Percentiles rank a stretch among this genome's conserved stretches.
Evolutionary conservation across 2,113 vertebrate genomes (phyloP).

Genomic region (Ophiodon elongatus): DNA sequence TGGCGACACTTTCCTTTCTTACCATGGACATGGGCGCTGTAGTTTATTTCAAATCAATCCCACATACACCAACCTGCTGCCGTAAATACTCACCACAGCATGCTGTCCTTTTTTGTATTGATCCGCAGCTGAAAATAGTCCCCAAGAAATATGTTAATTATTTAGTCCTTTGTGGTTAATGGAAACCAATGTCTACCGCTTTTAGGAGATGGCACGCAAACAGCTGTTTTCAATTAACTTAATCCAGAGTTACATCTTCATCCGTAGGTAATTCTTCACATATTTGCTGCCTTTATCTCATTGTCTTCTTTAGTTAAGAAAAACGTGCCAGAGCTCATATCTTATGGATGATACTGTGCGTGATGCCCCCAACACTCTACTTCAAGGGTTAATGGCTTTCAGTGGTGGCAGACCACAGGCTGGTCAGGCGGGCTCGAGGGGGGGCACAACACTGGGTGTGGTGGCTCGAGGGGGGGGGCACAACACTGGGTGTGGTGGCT

Average conservation of each 20-base stretch:
- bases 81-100: not conserved
- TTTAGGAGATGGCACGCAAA: not conserved
- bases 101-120: not conserved
- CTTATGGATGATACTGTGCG: constrained; percentile 43
- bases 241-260: not conserved
- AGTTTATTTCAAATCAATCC: not conserved
- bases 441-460: constrained; percentile 13
- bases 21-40: not conserved
- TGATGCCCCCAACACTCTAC: not conserved
- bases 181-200: not conserved
- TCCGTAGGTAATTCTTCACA: not conserved
- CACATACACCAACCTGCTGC: not conserved
- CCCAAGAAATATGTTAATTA: not conserved
- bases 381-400: constrained; percentile 56
- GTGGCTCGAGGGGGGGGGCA: constrained; percentile 11
- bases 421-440: constrained; percentile 12
- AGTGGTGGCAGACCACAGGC: constrained; percentile 19
- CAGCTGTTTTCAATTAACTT: not conserved
- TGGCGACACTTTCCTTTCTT: not conserved
- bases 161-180: not conserved
- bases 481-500: constrained; percentile 27
- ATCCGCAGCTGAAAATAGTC: not conserved
- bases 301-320: constrained; percentile 5
- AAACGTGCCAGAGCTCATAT: constrained; percentile 40
- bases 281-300: not conserved